A percentile compares a stretch with the other conserved stretches of the same genome.
Evolutionary conservation across 2,888 invertebrate species (phyloP).

Genomic region (Synanthedon andrenaeformis): DNA sequence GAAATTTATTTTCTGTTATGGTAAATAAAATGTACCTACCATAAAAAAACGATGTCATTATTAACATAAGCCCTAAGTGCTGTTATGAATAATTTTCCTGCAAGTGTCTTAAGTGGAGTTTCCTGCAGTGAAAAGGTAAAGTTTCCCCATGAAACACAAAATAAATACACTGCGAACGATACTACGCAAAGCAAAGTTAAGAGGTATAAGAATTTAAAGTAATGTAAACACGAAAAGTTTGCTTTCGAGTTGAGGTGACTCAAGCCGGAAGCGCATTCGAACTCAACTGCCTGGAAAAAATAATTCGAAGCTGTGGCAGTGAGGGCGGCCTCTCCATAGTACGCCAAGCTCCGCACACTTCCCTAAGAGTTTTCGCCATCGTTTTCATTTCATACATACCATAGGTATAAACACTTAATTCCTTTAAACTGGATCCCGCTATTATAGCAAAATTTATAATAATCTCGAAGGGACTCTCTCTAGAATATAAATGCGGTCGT

Average conservation of each 20-base stretch:
- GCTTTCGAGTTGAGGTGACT: slow-evolving; percentile 61
- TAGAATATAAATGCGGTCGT: not conserved
- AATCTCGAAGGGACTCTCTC: not conserved
- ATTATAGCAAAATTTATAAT: not conserved
- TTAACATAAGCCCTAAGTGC: not conserved
- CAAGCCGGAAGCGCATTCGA: slow-evolving; percentile 61
- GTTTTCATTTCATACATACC: slow-evolving; percentile 28
- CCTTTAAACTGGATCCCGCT: not conserved
- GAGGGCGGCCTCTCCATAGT: slow-evolving; percentile 22
- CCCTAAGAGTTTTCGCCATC: slow-evolving; percentile 23
- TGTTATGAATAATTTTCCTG: not conserved
- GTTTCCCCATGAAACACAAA: not conserved
- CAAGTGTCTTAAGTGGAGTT: not conserved
- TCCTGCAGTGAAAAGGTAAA: not conserved
- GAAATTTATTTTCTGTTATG: too few species aligned
- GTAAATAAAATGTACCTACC: too few species aligned
- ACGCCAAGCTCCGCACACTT: not conserved
- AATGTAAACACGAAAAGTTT: slow-evolving; percentile 66
- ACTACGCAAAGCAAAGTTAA: slow-evolving; percentile 31
- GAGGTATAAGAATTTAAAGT: slow-evolving; percentile 61
- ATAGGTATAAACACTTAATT: not conserved
- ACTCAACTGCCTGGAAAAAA: slow-evolving; percentile 67
- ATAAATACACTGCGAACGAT: not conserved
- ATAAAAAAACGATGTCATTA: too few species aligned
- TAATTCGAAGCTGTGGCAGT: slow-evolving; percentile 52